A percentile compares a stretch with the other conserved stretches of the same genome.
Evolutionary conservation across 2,797 vertebrate genomes (phyloP).

Genomic region (Notoglanidium macrostoma): DNA sequence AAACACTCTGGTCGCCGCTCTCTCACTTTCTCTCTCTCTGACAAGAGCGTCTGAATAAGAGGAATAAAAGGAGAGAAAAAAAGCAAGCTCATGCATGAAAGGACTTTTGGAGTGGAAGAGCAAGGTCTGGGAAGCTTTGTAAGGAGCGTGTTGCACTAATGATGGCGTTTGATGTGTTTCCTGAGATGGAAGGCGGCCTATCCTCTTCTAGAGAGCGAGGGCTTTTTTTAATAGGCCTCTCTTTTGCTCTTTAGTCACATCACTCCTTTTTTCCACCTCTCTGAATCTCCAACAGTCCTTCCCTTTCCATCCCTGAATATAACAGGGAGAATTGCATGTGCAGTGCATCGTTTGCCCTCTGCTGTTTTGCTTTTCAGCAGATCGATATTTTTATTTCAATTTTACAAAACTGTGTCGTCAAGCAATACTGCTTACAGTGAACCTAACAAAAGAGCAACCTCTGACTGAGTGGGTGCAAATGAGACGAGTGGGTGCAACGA

Average conservation of each 20-base stretch:
- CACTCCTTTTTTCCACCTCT: slow-evolving; percentile 45
- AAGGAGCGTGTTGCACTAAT: slow-evolving; percentile 56
- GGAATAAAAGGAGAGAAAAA: slow-evolving; percentile 36
- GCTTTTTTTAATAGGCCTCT: slow-evolving; percentile 57
- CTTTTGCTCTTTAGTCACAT: slow-evolving; percentile 48
- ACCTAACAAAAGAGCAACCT: slow-evolving; percentile 20
- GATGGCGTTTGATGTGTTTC: slow-evolving; percentile 61
- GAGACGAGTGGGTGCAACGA: background rate
- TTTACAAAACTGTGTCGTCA: slow-evolving; percentile 4
- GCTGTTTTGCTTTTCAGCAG: slow-evolving; percentile 5
- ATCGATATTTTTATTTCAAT: slow-evolving; percentile 21
- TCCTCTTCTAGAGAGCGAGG: slow-evolving; percentile 62
- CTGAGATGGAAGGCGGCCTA: slow-evolving; percentile 57
- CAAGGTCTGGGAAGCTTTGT: slow-evolving; percentile 52
- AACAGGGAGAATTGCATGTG: background rate
- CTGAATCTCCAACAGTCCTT: slow-evolving; percentile 3
- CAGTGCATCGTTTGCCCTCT: slow-evolving; percentile 8
- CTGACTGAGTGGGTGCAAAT: slow-evolving; percentile 9
- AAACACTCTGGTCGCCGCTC: slow-evolving; percentile 27
- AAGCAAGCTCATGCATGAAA: slow-evolving; percentile 57
- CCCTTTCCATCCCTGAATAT: background rate
- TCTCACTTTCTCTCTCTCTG: slow-evolving; percentile 38
- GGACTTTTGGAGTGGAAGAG: slow-evolving; percentile 58
- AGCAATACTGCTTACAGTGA: background rate
- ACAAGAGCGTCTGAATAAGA: slow-evolving; percentile 52